Evolutionary conservation across 53 echinoderm and acorn worm species (phyloP), one percentile per base, ranked within the genome.

Genomic region (Holothuria scabra): DNA sequence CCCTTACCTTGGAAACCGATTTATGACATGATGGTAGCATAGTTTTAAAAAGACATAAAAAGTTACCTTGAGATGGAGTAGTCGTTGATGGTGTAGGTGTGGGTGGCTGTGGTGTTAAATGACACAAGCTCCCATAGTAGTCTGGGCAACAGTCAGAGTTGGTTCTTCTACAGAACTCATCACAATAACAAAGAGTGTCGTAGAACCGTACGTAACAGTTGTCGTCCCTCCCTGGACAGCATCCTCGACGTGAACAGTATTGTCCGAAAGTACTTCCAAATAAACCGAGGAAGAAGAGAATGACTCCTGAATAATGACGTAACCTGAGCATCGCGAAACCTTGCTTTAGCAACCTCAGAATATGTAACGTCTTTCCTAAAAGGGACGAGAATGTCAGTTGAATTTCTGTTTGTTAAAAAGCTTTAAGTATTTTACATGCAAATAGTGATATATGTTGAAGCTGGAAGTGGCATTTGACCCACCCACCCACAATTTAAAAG

Each of bases 91-190:
- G 31, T 3, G 41, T 0, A 22, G 82, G 59, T 59, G 69, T 14
- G 29, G 81, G n/a, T 9, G 56, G n/a, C 22, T 22, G 9, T 35
- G 82, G 28, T 28, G 46, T 25, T 52, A 66, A 34, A 85, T 57
- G 30, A 65, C 88, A 79, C 29, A 91, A 84, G 41, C 80, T 87
- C 72, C 79, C 67, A 84, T 85, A 95, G 74, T 90, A 93, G 56
- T 95, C 95, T 2, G 95, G 95, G 44, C 95, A 95, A 48, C 95
- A 95, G 64, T 95, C 95, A 4, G 85, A 41, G 24, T 83, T 81
- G 0, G 90, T 86, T 28, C 88, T 68, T 18, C 88, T 84, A 62
- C 95, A 95, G 60, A 95, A 95, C 24, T 67, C 81, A 38, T 95
- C 95, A 66, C 95, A 95, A 89, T 95, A 95, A 71, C 95, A 95